Evolutionary conservation across 2,888 invertebrate species (phyloP).

Genomic region (Tricholauxania praeusta): DNA sequence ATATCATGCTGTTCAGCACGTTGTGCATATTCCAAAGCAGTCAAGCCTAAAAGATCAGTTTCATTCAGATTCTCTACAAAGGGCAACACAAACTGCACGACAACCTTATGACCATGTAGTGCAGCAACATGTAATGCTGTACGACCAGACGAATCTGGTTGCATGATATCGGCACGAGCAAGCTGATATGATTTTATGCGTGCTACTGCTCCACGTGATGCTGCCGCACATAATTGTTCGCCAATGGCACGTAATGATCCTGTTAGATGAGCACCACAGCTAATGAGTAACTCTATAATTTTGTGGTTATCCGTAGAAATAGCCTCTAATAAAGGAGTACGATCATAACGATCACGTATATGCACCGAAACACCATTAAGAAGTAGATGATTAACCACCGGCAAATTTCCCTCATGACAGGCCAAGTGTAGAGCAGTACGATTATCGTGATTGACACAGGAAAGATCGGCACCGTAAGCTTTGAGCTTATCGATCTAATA

Average conservation of each 20-base stretch:
- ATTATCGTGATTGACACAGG: slow-evolving; percentile 79
- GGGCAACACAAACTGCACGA: slow-evolving; percentile 71
- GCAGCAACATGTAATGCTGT: slow-evolving; percentile 79
- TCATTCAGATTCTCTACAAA: slow-evolving; percentile 66
- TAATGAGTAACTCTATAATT: slow-evolving; percentile 76
- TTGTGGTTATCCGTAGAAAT: slow-evolving; percentile 74
- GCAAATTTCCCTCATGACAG: slow-evolving; percentile 76
- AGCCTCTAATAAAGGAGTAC: slow-evolving; percentile 79
- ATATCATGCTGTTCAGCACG: slow-evolving; percentile 49
- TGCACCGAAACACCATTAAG: slow-evolving; percentile 87
- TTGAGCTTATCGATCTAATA: slow-evolving; percentile 61
- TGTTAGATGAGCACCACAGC: slow-evolving; percentile 82
- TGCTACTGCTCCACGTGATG: slow-evolving; percentile 72
- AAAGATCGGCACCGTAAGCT: slow-evolving; percentile 79
- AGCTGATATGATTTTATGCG: slow-evolving; percentile 73
- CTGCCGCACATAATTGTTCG: slow-evolving; percentile 77
- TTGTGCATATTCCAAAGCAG: slow-evolving; percentile 72
- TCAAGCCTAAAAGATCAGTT: slow-evolving; percentile 71
- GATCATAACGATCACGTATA: slow-evolving; percentile 77
- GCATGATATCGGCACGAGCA: slow-evolving; percentile 78
- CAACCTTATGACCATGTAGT: slow-evolving; percentile 70
- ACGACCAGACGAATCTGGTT: slow-evolving; percentile 74
- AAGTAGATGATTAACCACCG: slow-evolving; percentile 79
- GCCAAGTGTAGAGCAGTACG: slow-evolving; percentile 87
- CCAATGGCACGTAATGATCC: slow-evolving; percentile 72